Evolutionary conservation across 2,888 invertebrate species (phyloP).

Genomic region (Deilephila porcellus): DNA sequence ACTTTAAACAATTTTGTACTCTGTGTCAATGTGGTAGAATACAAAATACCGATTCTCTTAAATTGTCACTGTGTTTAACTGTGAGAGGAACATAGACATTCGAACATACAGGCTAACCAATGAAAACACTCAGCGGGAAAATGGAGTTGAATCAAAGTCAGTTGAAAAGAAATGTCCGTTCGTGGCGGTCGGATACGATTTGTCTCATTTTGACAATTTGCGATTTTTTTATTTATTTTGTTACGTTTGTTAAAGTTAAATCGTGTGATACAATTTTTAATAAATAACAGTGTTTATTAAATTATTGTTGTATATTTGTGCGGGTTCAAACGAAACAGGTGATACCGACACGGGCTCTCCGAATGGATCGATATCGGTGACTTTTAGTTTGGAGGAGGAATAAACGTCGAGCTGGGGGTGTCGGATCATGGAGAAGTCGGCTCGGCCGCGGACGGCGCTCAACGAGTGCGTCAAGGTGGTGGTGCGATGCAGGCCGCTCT

Average conservation of each 20-base stretch:
- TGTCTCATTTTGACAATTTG: slow-evolving; percentile 61
- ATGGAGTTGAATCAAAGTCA: slow-evolving; percentile 60
- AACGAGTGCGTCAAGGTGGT: slow-evolving; percentile 98
- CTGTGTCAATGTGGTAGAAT: background rate
- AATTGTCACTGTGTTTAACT: background rate
- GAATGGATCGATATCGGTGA: slow-evolving; percentile 83
- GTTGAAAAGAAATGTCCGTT: slow-evolving; percentile 72
- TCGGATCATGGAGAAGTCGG: slow-evolving; percentile 79
- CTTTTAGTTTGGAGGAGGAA: slow-evolving; percentile 63
- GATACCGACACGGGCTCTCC: slow-evolving; percentile 73
- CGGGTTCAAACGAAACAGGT: slow-evolving; percentile 65
- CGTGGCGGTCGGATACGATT: slow-evolving; percentile 59
- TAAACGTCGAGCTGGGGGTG: slow-evolving; percentile 57
- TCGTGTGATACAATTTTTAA: slow-evolving; percentile 41
- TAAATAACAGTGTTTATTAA: slow-evolving; percentile 49
- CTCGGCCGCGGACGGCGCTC: slow-evolving; percentile 80
- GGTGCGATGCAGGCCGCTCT: slow-evolving; percentile 98
- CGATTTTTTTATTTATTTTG: slow-evolving; percentile 77
- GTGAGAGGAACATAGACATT: background rate
- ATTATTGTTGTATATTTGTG: slow-evolving; percentile 49
- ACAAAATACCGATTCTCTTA: background rate
- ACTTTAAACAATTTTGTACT: slow-evolving; percentile 18
- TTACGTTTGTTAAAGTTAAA: slow-evolving; percentile 60
- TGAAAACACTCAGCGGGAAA: slow-evolving; percentile 44
- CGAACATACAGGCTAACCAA: slow-evolving; percentile 20